Evolutionary conservation across 2,888 invertebrate genomes (phyloP), one percentile per base, ranked within the genome.

Genomic region (Tuberolachnus salignus): DNA sequence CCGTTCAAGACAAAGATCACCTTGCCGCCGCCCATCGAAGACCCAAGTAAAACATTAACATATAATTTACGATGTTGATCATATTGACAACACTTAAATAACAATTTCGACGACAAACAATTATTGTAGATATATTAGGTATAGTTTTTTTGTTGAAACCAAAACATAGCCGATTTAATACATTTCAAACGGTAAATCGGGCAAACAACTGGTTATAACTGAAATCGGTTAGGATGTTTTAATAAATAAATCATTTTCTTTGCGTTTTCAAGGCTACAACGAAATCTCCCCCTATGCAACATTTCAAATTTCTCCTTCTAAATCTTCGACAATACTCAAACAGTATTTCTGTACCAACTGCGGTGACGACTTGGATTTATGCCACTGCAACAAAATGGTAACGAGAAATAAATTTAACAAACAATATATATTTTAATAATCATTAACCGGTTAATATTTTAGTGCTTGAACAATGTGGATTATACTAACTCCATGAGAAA

Each of bases 271-370:
- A 78, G 75, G 67, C n/a, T 78, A 78, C 57, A 78, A 78, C 19
- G 75, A 78, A 57, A 78, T 78, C 4, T 78, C 75, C 11, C 75
- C 75, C 1, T 78, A 78, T 16, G 75, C 75, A 13, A 78, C 75
- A 11, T 78, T 78, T 59, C 67, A 78, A 67, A 67, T 78, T 3
- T 55, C 75, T 67, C 67, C 64, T 9, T 57, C 66, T 0, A 78
- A 78, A 67, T 78, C 75, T 0, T 67, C 66, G 1, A 66, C 55
- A 57, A 67, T 23, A 19, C 67, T 59, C 13, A 78, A 78, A 34
- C 66, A 78, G n/a, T 78, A 67, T 11, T 78, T 67, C 49, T 78
- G 75, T 3, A 78, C 75, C 19, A 78, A 67, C 16, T 78, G 75
- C 49, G 75, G 57, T 42, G 57, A 78, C 19, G 67, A 67, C 21